Base-by-base conservation (phyloP, 1,140 invertebrate species). In the Tenebrio molitor region DNA sequence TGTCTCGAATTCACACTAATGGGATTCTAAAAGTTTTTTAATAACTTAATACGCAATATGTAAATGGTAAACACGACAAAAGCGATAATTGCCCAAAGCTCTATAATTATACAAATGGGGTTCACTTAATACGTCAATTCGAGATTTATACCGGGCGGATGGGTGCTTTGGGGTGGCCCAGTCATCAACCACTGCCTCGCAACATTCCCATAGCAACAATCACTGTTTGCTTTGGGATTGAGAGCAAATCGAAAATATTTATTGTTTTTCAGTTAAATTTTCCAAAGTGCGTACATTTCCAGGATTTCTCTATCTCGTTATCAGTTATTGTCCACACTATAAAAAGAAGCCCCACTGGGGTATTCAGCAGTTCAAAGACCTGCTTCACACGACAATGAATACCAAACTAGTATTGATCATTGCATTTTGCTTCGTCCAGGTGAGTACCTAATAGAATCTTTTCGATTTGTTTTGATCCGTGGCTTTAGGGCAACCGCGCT, bases 21-120 rank as follows among this genome's bases (percentile, higher is more conserved):
- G 50, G 50, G 50, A 58, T 58, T 58, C 50, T 58, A 58, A 58
- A 58, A 58, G 50, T 58, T 17, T 58, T 58, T 58, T 58, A 58
- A 58, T 58, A 58, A 58, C 50, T 58, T 58, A 58, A 58, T 58
- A 58, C 50, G 50, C 50, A 58, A 58, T 58, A 58, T 58, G 50
- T 58, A 58, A 58, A 58, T 58, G 50, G 7, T 58, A 58, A 58
- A 58, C 19, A 25, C 50, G 50, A 58, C 50, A 58, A 58, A 58
- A 58, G 50, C 50, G 50, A 58, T 58, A 58, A 58, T 58, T 58
- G 50, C 50, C 50, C 29, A 58, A 58, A 58, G 50, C 8, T 58
- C 50, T 58, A 58, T 58, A 58, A 58, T 58, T 58, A 58, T 58
- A 58, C 50, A 58, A 58, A 58, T 58, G 50, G 50, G 50, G 50